Conservation (phyloP, 2,797 vertebrate genomes). For the Catostomus latipinnis region DNA sequence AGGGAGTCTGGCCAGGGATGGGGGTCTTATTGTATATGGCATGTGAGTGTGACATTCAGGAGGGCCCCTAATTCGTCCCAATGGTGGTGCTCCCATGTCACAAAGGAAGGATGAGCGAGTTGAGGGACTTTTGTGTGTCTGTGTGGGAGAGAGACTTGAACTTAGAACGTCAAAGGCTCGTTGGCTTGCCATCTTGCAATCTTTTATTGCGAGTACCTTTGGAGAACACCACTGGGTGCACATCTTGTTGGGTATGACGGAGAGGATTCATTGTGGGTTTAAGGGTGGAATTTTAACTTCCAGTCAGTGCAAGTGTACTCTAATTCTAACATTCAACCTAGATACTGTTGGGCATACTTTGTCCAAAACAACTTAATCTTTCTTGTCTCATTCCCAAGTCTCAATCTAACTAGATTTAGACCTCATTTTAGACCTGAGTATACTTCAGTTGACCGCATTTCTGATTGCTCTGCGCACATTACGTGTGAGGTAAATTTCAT, state of each 20-base stretch:
- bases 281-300: no score
- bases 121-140: conserved; percentile 49
- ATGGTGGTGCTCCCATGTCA: conserved; percentile 44
- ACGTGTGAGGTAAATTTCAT: no score
- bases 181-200: conserved; percentile 4
- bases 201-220: conserved; percentile 27
- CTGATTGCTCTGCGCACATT: no score
- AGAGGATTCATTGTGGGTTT: no score
- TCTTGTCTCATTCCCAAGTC: no score
- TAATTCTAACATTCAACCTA: no score
- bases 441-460: no score
- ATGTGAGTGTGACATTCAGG: conserved; percentile 56
- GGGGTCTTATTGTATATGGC: conserved; percentile 60
- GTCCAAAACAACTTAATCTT: no score
- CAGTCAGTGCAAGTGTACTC: no score
- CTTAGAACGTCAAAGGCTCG: conserved; percentile 53
- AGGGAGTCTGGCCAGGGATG: conserved; percentile 54
- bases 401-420: no score
- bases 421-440: no score
- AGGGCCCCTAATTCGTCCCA: conserved; percentile 61
- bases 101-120: conserved; percentile 36
- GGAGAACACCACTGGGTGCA: background rate
- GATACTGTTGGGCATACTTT: no score
- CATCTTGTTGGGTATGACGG: background rate
- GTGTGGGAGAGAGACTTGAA: conserved; percentile 33